Conservation (phyloP, 2,113 vertebrate species). For the Coturnix japonica region DNA sequence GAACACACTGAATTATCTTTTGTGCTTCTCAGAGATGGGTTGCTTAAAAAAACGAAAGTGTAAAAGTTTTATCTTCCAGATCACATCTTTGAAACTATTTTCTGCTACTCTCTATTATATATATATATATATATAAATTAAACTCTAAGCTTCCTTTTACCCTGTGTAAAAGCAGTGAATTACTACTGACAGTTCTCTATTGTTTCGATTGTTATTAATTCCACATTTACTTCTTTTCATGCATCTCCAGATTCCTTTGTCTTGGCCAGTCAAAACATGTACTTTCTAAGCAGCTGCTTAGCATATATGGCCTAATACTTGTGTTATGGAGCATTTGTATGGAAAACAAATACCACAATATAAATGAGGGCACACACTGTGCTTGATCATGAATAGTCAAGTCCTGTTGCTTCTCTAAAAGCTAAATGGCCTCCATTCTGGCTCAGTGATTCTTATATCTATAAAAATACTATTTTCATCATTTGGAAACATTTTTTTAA, state of each 20-base stretch:
- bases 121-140: neutral
- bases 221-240: neutral
- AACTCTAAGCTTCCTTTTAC: neutral
- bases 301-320: neutral
- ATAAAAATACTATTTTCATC: neutral
- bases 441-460: neutral
- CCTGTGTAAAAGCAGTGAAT: neutral
- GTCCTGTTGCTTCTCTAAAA: neutral
- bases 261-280: neutral
- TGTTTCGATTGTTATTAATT: neutral
- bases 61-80: conserved; percentile 12
- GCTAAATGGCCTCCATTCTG: neutral
- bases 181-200: neutral
- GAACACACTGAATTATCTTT: conserved; percentile 22
- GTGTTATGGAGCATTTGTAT: neutral
- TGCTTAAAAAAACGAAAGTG: neutral
- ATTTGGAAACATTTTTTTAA: neutral
- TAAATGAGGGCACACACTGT: neutral
- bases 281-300: neutral
- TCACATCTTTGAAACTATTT: neutral
- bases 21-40: neutral
- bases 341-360: neutral
- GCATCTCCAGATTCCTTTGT: neutral
- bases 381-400: neutral
- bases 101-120: neutral